Evolutionary conservation across 2,888 invertebrate genomes (phyloP).

Genomic region (Phytoseiulus persimilis): DNA sequence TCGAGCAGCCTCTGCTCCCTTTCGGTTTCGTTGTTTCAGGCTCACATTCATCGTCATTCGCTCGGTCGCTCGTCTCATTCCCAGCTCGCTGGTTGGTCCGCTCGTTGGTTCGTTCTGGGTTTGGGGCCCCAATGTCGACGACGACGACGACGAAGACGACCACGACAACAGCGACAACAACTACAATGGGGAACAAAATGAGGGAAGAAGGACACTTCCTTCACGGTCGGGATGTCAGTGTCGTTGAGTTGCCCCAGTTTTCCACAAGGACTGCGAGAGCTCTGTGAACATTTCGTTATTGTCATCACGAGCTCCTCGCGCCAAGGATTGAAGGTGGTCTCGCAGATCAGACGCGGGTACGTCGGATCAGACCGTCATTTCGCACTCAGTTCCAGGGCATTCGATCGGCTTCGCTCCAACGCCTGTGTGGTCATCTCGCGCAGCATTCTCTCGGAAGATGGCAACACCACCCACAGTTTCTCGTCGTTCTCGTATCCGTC

Average conservation of each 20-base stretch:
- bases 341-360: no score
- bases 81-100: not conserved
- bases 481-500: not conserved
- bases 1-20: not conserved
- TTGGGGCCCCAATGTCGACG: slow-evolving; percentile 5
- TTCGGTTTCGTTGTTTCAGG: not conserved
- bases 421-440: no score
- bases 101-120: no score
- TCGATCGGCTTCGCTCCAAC: no score
- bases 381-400: no score
- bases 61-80: not conserved
- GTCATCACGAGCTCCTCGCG: no score
- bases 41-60: not conserved
- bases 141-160: not conserved
- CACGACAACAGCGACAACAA: not conserved
- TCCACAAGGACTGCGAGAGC: not conserved
- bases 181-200: not conserved
- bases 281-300: no score
- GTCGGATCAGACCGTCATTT: no score
- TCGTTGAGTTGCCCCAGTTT: not conserved
- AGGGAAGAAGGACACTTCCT: not conserved
- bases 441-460: no score
- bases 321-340: no score
- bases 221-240: not conserved
- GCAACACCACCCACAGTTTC: not conserved